Evolutionary conservation across 2,113 vertebrate genomes (phyloP), one percentile per base, ranked within the genome.

Genomic region (Psephotus haematonotus): DNA sequence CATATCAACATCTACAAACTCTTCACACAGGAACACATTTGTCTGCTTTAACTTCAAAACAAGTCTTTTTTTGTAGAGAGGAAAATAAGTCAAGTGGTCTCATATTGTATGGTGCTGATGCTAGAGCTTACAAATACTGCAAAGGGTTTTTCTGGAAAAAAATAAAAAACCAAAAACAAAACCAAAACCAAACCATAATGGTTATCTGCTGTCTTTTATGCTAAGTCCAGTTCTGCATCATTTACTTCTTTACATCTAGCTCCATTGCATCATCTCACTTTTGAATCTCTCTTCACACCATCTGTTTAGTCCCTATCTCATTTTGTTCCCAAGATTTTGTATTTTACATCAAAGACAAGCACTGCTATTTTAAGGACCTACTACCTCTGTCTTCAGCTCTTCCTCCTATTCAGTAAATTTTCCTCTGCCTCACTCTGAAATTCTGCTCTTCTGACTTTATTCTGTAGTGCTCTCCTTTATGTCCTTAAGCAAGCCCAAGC

Each of bases 301-400:
- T 93, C 96, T 93, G 88, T 92, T 95, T 93, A 81, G 88, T 93
- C 82, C 92, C 76, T 70, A 29, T 76, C 78, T 94, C 55, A 60
- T 88, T 94, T 88, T 95, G 41, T 92, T 92, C 68, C 49, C 71
- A 95, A 93, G 94, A 96, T 95, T 90, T 96, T 92, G 50, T 91
- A 77, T 93, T 94, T 96, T 86, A 83, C 82, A 81, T 88, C 55
- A 75, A 88, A 96, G 46, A 10, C 79, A 95, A 83, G 85, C 41
- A 62, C 3, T 67, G 25, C 71, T 96, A 92, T 93, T 95, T 95
- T 88, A 91, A 96, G 85, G 46, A 90, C 52, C 29, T 88, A 33
- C 92, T 96, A 90, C 60, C 88, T 88, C 90, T 92, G 46, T 94
- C 63, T 96, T 94, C 87, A 89, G 79, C 39, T 71, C 23, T 67